A percentile compares a stretch with the other conserved stretches of the same genome.
Evolutionary conservation across 2,113 vertebrate species (phyloP).

Genomic region (Theristicus caerulescens): DNA sequence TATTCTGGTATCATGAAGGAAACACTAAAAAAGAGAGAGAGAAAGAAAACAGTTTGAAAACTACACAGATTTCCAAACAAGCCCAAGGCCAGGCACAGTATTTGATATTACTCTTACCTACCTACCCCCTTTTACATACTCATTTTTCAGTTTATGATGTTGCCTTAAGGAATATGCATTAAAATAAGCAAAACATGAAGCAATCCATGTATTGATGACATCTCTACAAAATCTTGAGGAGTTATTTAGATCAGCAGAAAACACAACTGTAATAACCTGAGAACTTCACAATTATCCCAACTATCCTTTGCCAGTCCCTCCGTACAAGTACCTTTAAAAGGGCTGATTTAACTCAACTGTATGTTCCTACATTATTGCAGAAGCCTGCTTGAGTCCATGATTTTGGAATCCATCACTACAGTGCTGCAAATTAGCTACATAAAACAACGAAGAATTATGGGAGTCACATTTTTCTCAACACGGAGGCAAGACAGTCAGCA

Average conservation of each 20-base stretch:
- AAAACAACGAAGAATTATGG: neutral
- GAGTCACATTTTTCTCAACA: neutral
- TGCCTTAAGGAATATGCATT: neutral
- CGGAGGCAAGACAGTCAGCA: rapidly evolving
- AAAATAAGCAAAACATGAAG: neutral
- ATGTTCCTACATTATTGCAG: neutral
- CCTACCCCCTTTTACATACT: neutral
- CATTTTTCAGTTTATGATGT: neutral
- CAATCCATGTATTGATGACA: neutral
- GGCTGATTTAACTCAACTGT: neutral
- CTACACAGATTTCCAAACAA: neutral
- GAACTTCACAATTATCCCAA: neutral
- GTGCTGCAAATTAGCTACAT: neutral
- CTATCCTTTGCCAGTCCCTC: neutral
- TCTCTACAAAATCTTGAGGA: neutral
- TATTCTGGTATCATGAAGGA: neutral
- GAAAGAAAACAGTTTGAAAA: neutral
- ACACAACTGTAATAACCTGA: neutral
- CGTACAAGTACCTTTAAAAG: neutral
- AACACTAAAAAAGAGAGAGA: neutral
- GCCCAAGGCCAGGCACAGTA: neutral
- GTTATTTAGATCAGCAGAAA: neutral
- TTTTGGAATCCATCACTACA: neutral
- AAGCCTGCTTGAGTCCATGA: neutral
- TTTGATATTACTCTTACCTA: neutral